Conservation (phyloP, 2,888 invertebrate genomes). For the Conus canariensis region DNA sequence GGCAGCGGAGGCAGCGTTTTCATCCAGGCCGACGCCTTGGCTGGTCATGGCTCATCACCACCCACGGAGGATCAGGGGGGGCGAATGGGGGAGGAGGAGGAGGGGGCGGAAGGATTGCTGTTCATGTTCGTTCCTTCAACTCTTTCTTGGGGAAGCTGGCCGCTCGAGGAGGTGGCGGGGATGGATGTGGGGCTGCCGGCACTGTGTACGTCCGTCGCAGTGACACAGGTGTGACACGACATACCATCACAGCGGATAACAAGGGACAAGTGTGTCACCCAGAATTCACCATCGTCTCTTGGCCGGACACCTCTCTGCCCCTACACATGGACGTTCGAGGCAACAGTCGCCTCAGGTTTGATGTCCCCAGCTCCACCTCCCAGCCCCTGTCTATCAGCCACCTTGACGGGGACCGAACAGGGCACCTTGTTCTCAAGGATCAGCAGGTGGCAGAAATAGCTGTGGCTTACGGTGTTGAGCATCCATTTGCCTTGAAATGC, state of each 20-base stretch:
- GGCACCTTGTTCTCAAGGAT: slow-evolving; percentile 49
- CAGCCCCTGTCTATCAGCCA: slow-evolving; percentile 48
- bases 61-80: slow-evolving; percentile 57
- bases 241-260: slow-evolving; percentile 56
- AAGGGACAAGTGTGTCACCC: slow-evolving; percentile 40
- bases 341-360: slow-evolving; percentile 48
- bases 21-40: slow-evolving; percentile 52
- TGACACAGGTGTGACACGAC: slow-evolving; percentile 51
- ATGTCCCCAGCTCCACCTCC: slow-evolving; percentile 11
- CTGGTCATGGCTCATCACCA: slow-evolving; percentile 61
- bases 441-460: slow-evolving; percentile 60
- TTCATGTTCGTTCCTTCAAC: slow-evolving; percentile 49
- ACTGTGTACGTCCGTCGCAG: slow-evolving; percentile 57
- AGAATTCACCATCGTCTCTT: slow-evolving; percentile 45
- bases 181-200: slow-evolving; percentile 60
- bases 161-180: slow-evolving; percentile 57
- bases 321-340: slow-evolving; percentile 54
- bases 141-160: slow-evolving; percentile 54
- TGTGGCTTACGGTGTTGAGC: slow-evolving; percentile 61
- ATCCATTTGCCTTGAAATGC: slow-evolving; percentile 59
- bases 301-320: slow-evolving; percentile 32
- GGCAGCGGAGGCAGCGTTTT: slow-evolving; percentile 59
- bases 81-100: slow-evolving; percentile 56
- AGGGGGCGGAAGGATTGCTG: slow-evolving; percentile 56
- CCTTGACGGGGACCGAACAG: slow-evolving; percentile 61